Percentiles rank a stretch among this genome's conserved stretches.
phyloP scores from a whole-genome alignment of 2,797 vertebrate species.

The Menidia menidia region DNA sequence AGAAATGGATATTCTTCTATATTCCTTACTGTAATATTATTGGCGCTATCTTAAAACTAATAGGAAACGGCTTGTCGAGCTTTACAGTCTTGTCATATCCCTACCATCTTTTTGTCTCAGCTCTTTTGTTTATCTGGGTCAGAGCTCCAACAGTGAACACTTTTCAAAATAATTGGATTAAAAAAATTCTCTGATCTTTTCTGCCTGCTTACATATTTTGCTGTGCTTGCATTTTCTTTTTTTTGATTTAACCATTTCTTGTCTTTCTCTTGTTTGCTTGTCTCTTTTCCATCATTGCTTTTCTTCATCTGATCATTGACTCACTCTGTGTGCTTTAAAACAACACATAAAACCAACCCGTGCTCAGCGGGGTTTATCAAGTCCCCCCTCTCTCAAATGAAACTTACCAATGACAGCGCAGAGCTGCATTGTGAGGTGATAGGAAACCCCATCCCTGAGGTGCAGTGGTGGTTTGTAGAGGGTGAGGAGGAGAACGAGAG shows the following conservation, averaged over 20 bases:
- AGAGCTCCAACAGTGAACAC: slow-evolving; percentile 28
- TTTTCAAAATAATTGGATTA: slow-evolving; percentile 5
- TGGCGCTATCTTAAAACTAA: background rate
- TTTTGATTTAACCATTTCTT: slow-evolving; percentile 70
- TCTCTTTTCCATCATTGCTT: slow-evolving; percentile 53
- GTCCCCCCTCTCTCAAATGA: slow-evolving; percentile 90
- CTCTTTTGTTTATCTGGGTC: slow-evolving; percentile 23
- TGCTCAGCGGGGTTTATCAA: slow-evolving; percentile 90
- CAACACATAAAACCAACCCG: slow-evolving; percentile 23
- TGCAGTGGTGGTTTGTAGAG: slow-evolving; percentile 95
- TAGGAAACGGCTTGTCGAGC: background rate
- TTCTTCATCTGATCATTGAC: slow-evolving; percentile 57
- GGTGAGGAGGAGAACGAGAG: slow-evolving; percentile 85
- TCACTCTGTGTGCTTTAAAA: slow-evolving; percentile 50
- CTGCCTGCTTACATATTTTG: slow-evolving; percentile 18
- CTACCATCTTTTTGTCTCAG: slow-evolving; percentile 17
- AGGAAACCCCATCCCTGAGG: slow-evolving; percentile 91
- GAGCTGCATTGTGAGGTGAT: slow-evolving; percentile 92
- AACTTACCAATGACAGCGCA: slow-evolving; percentile 81
- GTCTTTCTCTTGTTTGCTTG: slow-evolving; percentile 63
- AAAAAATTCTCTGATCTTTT: slow-evolving; percentile 51
- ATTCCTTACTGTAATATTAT: too few species aligned
- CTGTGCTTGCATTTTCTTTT: slow-evolving; percentile 69
- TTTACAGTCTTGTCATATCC: slow-evolving; percentile 15
- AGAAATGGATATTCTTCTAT: background rate